These are phyloP conservation scores for Misgurnus mizolepis DNA, from an alignment of 2,113 vertebrate genomes.

Conservation along the genomic window DNA sequence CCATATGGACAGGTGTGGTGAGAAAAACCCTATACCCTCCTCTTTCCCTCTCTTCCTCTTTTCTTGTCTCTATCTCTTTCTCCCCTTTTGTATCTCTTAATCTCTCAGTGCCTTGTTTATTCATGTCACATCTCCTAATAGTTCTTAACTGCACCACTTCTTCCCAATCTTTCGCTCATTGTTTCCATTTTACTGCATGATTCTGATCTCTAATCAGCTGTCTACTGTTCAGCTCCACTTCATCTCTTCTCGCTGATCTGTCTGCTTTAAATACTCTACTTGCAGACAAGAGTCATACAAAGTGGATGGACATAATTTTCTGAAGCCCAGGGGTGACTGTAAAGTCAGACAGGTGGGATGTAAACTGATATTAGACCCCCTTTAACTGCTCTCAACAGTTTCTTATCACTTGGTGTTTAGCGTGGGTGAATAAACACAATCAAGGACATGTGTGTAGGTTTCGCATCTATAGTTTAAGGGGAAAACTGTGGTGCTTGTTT, in stretches of 20 bases:
- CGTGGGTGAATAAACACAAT: neutral
- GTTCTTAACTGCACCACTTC: neutral
- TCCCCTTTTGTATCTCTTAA: slow-evolving; percentile 11
- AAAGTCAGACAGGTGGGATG: slow-evolving; percentile 24
- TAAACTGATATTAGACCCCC: slow-evolving; percentile 24
- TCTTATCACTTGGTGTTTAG: slow-evolving; percentile 25
- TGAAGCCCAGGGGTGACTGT: neutral
- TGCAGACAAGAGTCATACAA: neutral
- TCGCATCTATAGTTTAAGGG: neutral
- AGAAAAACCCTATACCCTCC: neutral
- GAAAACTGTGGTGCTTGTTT: neutral
- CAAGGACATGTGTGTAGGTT: neutral
- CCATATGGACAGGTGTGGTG: slow-evolving; percentile 29
- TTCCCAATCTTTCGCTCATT: too few species aligned
- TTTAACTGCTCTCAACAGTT: slow-evolving; percentile 13
- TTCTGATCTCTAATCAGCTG: neutral
- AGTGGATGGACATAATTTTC: neutral
- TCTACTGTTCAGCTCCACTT: neutral
- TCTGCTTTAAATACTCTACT: neutral
- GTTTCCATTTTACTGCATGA: too few species aligned
- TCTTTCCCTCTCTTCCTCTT: slow-evolving; percentile 13
- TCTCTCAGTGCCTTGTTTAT: slow-evolving; percentile 7
- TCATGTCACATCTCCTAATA: neutral
- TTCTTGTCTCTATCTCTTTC: neutral
- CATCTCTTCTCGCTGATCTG: neutral